Evolutionary conservation across 2,797 vertebrate species (phyloP), one percentile per base, ranked within the genome.

Genomic region (Schizothorax lantsangensis): DNA sequence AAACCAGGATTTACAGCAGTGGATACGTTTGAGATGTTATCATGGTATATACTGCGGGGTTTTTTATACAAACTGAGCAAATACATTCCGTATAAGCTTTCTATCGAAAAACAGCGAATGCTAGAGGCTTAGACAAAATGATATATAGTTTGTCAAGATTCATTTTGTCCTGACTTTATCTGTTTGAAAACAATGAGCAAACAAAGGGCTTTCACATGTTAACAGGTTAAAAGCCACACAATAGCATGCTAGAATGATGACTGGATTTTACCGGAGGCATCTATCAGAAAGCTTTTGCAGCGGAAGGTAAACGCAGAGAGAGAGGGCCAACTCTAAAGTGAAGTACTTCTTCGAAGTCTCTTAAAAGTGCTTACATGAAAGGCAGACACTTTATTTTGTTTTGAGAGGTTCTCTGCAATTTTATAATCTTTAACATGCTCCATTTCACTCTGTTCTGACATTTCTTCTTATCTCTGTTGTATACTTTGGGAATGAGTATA

Each of bases 381-480:
- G 15, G 54, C 40, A 36, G 26, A 72, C 79, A 86, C 62, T 77
- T 62, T 88, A 43, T 69, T 88, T 45, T 84, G 33, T 71, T 81
- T 81, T 84, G 66, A 84, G 59, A 84, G 59, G 73, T 77, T 77
- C 9, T 84, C 45, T 68, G 73, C 83, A 26, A 64, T 54, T 84
- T 52, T 66, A 8, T 49, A 49, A 84, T 84, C 57, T 77, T 84
- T 77, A 47, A 66, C 30, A 52, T 77, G 54, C 72, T 75, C 72
- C 83, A 77, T 77, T 84, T 64, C 21, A 68, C 57, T 26, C 43
- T 49, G 57, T 84, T 75, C 14, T 38, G 72, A 49, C 40, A 75
- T 77, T 38, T 23, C 5, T 33, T 69, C 30, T 69, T 64, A 12
- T 21, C 15, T 64, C 36, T 30, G 26, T 14, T 64, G 26, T 73